Percentiles rank a stretch among this genome's conserved stretches.
Conservation (phyloP, 2,888 invertebrate species). For the Steinernema scapterisci region DNA sequence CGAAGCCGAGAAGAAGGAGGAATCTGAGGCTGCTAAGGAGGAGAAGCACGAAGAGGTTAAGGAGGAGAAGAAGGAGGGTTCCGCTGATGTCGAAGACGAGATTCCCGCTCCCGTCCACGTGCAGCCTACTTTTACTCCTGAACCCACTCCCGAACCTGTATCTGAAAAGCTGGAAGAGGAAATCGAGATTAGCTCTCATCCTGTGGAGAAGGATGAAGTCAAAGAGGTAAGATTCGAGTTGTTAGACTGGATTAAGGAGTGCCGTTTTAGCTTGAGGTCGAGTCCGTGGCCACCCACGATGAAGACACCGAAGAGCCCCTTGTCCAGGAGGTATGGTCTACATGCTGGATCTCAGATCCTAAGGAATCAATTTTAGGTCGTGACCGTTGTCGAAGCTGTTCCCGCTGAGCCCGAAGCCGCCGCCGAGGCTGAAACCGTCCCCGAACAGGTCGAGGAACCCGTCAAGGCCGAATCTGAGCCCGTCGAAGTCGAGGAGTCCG, state of each 20-base stretch:
- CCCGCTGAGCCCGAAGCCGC: background rate
- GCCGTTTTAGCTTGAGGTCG: constrained; percentile 3
- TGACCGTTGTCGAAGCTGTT: background rate
- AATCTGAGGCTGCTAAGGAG: background rate
- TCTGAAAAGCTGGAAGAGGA: background rate
- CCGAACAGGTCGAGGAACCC: background rate
- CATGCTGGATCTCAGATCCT: background rate
- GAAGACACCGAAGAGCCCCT: constrained; percentile 8
- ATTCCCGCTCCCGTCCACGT: background rate
- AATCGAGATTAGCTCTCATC: background rate
- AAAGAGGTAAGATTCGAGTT: no score
- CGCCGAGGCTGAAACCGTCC: background rate
- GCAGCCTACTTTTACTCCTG: background rate
- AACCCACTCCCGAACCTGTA: background rate
- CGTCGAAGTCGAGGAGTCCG: background rate
- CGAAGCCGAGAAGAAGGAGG: background rate
- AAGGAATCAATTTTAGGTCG: background rate
- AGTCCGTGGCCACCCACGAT: constrained; percentile 18
- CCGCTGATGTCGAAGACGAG: background rate
- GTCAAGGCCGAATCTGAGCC: background rate
- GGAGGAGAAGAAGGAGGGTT: background rate
- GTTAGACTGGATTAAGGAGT: no score
- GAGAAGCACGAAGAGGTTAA: background rate
- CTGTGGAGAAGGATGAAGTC: constrained; percentile 25
- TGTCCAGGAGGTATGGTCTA: background rate